Evolutionary conservation across 2,797 vertebrate genomes (phyloP), one percentile per base, ranked within the genome.

Genomic region (Lutjanus argentimaculatus): DNA sequence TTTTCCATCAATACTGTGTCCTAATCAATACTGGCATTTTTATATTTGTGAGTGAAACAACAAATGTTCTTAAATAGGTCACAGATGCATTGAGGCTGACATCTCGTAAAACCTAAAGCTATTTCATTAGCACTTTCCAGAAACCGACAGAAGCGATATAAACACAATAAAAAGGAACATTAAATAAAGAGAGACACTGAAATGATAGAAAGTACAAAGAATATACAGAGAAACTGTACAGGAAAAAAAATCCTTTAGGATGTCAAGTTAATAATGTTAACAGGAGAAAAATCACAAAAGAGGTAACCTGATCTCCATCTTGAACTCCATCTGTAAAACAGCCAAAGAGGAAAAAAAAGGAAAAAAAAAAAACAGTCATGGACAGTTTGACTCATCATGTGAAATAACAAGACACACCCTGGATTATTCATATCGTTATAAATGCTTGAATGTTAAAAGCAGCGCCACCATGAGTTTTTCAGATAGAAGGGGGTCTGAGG

Each of bases 271-370:
- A 12, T 43, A 30, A 58, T 77, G 66, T 66, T 49, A 83, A 77
- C 7, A 14, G 9, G 4, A 67, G 46, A 87, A 21, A 80, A 79
- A 85, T 65, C 68, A 80, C 79, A 73, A 86, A 87, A 85, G 0
- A 78, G 67, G 93, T 95, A 97, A 99, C 97, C 98, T 98, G 97
- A 90, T 96, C 94, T 91, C 94, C 96, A 95, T 94, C 96, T 96
- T 91, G 97, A 93, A 94, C 96, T 94, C 95, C 96, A 96, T 98
- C 97, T 99, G 97, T 85, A 95, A 96, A 93, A 93, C 82, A 94
- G 72, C 48, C 78, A 15, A 68, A 89, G 67, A 92, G 64, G 70
- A 88, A 67, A 79, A 67, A 79, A 76, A 71, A 15, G 56, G 69
- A 87, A 43, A 85, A 52, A 51, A 64, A 57, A 69, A 40, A 72